Conservation (phyloP, 2,888 invertebrate species). For the Cylindroiulus punctatus region DNA sequence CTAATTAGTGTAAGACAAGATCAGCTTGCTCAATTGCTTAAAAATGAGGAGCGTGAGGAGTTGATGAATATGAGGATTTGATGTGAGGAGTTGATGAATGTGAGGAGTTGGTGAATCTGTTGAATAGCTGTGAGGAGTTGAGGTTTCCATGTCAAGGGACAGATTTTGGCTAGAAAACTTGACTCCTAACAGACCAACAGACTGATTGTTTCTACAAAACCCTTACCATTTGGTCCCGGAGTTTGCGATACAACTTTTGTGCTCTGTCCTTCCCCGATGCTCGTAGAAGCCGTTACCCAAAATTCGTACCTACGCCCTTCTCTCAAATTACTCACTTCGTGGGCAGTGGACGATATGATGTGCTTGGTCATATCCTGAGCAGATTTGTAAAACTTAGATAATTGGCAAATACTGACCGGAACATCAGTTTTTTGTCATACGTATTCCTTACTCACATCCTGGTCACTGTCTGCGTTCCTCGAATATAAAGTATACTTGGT, state of each 20-base stretch:
- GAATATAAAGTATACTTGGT: slow-evolving; percentile 65
- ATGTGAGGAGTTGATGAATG: no score
- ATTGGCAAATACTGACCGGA: not conserved
- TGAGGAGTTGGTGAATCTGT: no score
- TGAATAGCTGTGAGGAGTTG: no score
- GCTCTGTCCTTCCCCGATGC: slow-evolving; percentile 64
- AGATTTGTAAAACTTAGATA: not conserved
- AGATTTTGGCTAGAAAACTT: no score
- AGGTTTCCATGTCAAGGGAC: no score
- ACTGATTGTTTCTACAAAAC: no score
- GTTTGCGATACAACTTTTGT: slow-evolving; percentile 62
- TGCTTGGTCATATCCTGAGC: slow-evolving; percentile 58
- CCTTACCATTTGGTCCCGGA: slow-evolving; percentile 62
- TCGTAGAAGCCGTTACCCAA: slow-evolving; percentile 64
- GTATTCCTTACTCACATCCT: slow-evolving; percentile 54
- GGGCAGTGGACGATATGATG: slow-evolving; percentile 59
- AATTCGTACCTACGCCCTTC: slow-evolving; percentile 63
- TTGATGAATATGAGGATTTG: no score
- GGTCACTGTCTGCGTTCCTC: slow-evolving; percentile 58
- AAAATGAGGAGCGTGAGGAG: no score
- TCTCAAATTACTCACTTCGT: slow-evolving; percentile 61
- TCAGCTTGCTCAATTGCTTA: no score
- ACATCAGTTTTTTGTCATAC: no score
- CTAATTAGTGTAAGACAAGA: no score
- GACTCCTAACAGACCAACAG: no score